Evolutionary conservation across 2,113 vertebrate species (phyloP).

Genomic region (Ceratotherium simum): DNA sequence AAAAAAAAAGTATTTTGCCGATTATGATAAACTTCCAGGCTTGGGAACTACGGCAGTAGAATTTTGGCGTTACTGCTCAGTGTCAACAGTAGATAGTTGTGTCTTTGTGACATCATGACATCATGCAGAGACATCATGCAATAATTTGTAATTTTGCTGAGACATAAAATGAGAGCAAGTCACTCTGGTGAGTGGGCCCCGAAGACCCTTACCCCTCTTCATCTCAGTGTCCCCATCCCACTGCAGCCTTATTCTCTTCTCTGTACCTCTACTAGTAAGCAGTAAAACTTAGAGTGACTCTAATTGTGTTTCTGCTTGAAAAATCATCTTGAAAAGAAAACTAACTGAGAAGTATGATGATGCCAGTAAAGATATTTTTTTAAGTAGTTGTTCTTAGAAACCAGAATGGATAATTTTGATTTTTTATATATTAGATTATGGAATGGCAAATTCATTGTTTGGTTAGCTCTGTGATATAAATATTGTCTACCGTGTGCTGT

Average conservation of each 20-base stretch:
- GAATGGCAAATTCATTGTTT: not conserved
- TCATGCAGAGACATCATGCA: not conserved
- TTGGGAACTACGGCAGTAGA: not conserved
- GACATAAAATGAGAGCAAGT: not conserved
- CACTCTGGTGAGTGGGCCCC: not conserved
- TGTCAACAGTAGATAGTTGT: not conserved
- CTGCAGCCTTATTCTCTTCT: not conserved
- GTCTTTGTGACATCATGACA: not conserved
- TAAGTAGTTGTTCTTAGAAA: not conserved
- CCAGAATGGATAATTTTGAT: not conserved
- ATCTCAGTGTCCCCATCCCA: not conserved
- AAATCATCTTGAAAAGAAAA: not conserved
- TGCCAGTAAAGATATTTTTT: not conserved
- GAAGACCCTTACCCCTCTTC: not conserved
- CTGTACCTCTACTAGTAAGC: not conserved
- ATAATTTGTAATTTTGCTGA: constrained; percentile 28
- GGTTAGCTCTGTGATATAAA: not conserved
- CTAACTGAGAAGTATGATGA: not conserved
- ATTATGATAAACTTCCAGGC: not conserved
- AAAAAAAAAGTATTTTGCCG: not conserved
- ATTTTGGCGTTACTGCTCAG: not conserved
- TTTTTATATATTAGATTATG: not conserved
- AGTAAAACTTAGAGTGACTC: not conserved
- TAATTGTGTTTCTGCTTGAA: constrained; percentile 34
- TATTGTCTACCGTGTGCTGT: not conserved